Evolutionary conservation across 2,113 vertebrate genomes (phyloP), one percentile per base, ranked within the genome.

Genomic region (Podarcis raffonei): DNA sequence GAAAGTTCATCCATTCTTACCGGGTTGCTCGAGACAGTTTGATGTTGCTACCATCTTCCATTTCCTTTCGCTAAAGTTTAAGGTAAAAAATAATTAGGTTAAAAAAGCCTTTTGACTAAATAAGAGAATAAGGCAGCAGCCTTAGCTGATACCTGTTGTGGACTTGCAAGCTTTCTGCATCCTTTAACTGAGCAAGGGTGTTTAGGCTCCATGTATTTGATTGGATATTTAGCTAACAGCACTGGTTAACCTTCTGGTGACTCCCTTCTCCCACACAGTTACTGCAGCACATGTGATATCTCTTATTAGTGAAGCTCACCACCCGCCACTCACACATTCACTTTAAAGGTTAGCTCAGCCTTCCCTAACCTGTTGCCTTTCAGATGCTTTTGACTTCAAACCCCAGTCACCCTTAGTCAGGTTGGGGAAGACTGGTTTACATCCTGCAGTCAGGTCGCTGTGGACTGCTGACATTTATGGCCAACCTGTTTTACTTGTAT

Each of bases 401-500:
- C 59, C 18, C 59, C 59, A 62, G 5, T 62, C 59, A 62, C 15
- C 59, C 59, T 16, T 20, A 62, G 59, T 20, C 16, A 62, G 59
- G 59, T 20, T 62, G 59, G 59, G 48, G 59, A 62, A 62, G 59
- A 62, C 59, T 62, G 59, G 59, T 5, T 2, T 59, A 62, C 12
- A 57, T n/a, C 30, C 39, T 53, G 4, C 62, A 78, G 16, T 83
- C 32, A 1, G 0, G 84, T 35, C 9, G 1, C 37, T 87, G 84
- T 53, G 42, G 68, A 30, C 39, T 62, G 42, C 42, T 62, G 30
- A 62, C 53, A 25, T 62, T 76, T 53, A 18, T 32, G 27, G 22
- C 20, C 90, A 84, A 37, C 59, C 87, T 84, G 59, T n/a, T 87
- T 81, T 87, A 84, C 57, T 90, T 79, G 84, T 27, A 27, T 39